Evolutionary conservation across 1,140 invertebrate species (phyloP), one percentile per base, ranked within the genome.

Genomic region (Piezodorus guildinii): DNA sequence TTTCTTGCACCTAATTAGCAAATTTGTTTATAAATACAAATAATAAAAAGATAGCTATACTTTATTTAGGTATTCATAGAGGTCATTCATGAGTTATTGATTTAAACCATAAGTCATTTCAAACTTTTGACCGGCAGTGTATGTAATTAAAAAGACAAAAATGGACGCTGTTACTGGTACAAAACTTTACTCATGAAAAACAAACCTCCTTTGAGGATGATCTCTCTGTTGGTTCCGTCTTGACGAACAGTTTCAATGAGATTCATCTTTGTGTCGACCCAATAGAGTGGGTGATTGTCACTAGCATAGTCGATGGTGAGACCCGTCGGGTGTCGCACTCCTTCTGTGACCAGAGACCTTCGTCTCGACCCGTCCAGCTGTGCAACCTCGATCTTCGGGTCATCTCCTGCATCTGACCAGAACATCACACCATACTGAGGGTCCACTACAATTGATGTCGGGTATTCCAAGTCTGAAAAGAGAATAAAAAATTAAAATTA

Each of bases 351-450:
- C 2, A 98, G 71, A 0, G 86, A 81, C 65, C 85, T 79, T 6
- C 93, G 78, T 71, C 90, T 88, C 0, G 84, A 88, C 0, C 96
- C 96, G 71, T 97, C 95, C 91, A 98, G 95, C 93, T 93, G 97
- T 15, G 90, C 82, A 0, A 85, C 82, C 73, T 95, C 91, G 62
- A 96, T 94, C 73, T 91, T 87, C 8, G 94, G 85, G 21, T 82
- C 80, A 3, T 81, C 83, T 17, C 91, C 91, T 6, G 85, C 85
- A 73, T 97, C 91, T 0, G 91, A 82, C 93, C 93, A 97, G 72
- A 88, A 91, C 79, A 96, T 83, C 65, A 83, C 79, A 10, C 93
- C 94, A 60, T 81, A 72, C 69, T 91, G 84, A 0, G 94, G 92
- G 77, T 96, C 91, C 0, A 97, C 79, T 0, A 83, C 93, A 19